These are phyloP conservation scores for Eristalis arbustorum DNA, from an alignment of 2,888 invertebrate genomes.

Conservation along the genomic window DNA sequence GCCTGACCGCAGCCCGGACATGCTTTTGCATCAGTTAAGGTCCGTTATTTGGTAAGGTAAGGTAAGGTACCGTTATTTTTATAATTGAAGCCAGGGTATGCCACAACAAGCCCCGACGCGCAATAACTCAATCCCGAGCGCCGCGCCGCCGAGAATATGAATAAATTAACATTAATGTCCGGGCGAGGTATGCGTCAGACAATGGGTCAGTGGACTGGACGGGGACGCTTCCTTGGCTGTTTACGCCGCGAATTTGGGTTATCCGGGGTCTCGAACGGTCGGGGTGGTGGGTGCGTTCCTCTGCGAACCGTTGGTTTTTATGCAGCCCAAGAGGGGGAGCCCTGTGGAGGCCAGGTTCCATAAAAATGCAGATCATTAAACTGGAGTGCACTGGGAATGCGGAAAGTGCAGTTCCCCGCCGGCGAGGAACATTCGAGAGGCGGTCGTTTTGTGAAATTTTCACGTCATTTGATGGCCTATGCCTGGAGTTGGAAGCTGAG, in stretches of 20 bases:
- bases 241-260: background rate
- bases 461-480: too few relatives aligned
- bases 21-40: slow-evolving; percentile 33
- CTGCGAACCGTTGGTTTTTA: background rate
- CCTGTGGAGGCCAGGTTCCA: too few relatives aligned
- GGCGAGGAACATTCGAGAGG: too few relatives aligned
- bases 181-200: background rate
- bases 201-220: background rate
- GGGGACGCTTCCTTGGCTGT: background rate
- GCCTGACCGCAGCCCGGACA: slow-evolving; percentile 15
- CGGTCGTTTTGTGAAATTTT: too few relatives aligned
- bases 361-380: too few relatives aligned
- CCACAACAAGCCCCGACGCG: background rate
- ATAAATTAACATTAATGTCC: slow-evolving; percentile 17
- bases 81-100: slow-evolving; percentile 52
- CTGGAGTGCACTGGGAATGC: too few relatives aligned
- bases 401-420: too few relatives aligned
- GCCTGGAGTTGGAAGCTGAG: too few relatives aligned
- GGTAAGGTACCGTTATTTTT: slow-evolving; percentile 37
- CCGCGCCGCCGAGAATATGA: background rate
- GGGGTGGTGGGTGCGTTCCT: background rate
- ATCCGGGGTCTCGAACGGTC: background rate
- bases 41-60: slow-evolving; percentile 39
- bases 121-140: slow-evolving; percentile 23
- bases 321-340: too few relatives aligned